Evolutionary conservation across 2,797 vertebrate species (phyloP).

Genomic region (Agapornis canus): DNA sequence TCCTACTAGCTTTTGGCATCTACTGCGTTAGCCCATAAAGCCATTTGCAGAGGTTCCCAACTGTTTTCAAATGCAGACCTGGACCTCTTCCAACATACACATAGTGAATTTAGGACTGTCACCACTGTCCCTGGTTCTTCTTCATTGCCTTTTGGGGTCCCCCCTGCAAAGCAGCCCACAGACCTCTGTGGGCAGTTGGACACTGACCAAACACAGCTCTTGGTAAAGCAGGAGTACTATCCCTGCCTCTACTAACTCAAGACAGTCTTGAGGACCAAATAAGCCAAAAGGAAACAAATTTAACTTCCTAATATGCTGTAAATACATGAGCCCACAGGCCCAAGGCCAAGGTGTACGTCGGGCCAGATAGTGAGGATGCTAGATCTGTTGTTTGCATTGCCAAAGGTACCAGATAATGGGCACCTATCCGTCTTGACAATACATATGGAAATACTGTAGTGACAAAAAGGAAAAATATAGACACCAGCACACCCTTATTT

Average conservation of each 20-base stretch:
- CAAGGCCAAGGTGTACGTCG: not conserved
- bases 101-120: fast-evolving
- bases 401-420: fast-evolving
- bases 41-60: not conserved
- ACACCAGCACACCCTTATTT: not conserved
- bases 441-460: fast-evolving
- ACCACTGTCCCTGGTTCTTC: too few species aligned
- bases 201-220: fast-evolving
- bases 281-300: not conserved
- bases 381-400: fast-evolving
- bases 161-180: fast-evolving
- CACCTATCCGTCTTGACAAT: fast-evolving
- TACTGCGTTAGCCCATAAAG: not conserved
- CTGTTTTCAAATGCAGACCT: fast-evolving
- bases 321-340: not conserved
- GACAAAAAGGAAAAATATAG: not conserved
- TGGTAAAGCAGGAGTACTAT: not conserved
- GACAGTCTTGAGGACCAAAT: not conserved
- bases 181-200: fast-evolving
- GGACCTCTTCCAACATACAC: not conserved
- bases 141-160: not conserved
- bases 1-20: not conserved
- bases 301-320: not conserved
- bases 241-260: not conserved
- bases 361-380: not conserved